Conservation (phyloP, 2,888 invertebrate genomes). For the Drosophila mettleri region DNA sequence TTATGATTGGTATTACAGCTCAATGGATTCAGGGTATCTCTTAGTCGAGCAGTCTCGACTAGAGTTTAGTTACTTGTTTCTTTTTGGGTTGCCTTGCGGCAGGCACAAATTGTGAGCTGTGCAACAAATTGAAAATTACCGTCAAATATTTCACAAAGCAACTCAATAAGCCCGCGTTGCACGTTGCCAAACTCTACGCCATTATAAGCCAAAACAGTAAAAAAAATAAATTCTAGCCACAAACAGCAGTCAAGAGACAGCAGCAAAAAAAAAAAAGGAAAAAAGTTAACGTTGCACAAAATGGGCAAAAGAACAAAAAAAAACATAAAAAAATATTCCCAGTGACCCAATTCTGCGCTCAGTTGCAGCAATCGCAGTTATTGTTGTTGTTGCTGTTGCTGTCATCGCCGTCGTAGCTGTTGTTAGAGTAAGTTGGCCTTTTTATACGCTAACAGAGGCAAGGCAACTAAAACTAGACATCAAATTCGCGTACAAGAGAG, state of each 20-base stretch:
- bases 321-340: slow-evolving; percentile 65
- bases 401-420: slow-evolving; percentile 60
- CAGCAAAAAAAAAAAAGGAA: slow-evolving; percentile 27
- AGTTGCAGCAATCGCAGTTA: slow-evolving; percentile 63
- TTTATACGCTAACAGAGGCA: slow-evolving; percentile 38
- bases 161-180: slow-evolving; percentile 49
- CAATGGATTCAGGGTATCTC: too few species aligned
- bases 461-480: not conserved
- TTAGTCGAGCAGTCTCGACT: too few species aligned
- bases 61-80: too few species aligned
- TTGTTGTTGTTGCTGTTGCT: slow-evolving; percentile 50
- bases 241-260: slow-evolving; percentile 50
- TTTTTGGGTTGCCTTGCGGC: slow-evolving; percentile 33
- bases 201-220: slow-evolving; percentile 50
- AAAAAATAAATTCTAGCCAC: slow-evolving; percentile 67
- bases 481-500: not conserved
- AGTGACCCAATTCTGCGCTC: slow-evolving; percentile 74
- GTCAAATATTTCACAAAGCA: slow-evolving; percentile 61
- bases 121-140: slow-evolving; percentile 76
- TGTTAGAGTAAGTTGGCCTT: slow-evolving; percentile 74
- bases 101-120: slow-evolving; percentile 33
- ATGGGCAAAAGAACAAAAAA: slow-evolving; percentile 52
- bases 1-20: too few species aligned
- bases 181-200: slow-evolving; percentile 40
- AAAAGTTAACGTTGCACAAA: slow-evolving; percentile 71